phyloP scores from a whole-genome alignment of 2,888 invertebrate species.

The Temnothorax rugatulus region DNA sequence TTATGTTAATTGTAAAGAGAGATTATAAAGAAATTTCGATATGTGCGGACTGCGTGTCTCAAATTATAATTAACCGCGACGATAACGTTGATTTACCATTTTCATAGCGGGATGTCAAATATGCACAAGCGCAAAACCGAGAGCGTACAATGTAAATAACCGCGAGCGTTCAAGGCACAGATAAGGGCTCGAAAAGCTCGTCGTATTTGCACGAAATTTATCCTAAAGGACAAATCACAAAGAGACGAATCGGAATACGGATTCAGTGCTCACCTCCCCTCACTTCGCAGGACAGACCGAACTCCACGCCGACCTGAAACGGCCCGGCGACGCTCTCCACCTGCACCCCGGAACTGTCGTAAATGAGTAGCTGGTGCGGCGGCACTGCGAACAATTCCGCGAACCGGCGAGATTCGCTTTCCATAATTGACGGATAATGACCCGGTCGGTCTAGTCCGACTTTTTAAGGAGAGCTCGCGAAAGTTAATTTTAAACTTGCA shows the following conservation, averaged over 20 bases:
- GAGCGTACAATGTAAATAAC: slow-evolving; percentile 13
- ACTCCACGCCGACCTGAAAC: slow-evolving; percentile 86
- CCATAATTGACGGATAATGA: slow-evolving; percentile 37
- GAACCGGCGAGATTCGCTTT: not conserved
- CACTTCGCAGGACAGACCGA: slow-evolving; percentile 87
- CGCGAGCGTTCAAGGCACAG: not conserved
- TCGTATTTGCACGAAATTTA: slow-evolving; percentile 16
- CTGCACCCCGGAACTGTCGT: slow-evolving; percentile 87
- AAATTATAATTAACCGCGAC: slow-evolving; percentile 26
- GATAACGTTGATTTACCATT: slow-evolving; percentile 19
- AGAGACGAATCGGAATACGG: not conserved
- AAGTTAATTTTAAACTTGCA: slow-evolving; percentile 49
- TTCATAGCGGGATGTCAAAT: slow-evolving; percentile 1
- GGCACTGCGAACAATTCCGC: slow-evolving; percentile 82
- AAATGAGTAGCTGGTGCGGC: slow-evolving; percentile 86
- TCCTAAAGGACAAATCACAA: not conserved
- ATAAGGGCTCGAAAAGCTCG: not conserved
- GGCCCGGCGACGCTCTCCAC: slow-evolving; percentile 85
- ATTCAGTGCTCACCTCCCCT: slow-evolving; percentile 85
- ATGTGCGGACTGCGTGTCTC: not conserved
- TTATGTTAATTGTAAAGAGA: slow-evolving; percentile 7
- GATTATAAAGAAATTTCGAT: slow-evolving; percentile 15
- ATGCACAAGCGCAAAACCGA: not conserved
- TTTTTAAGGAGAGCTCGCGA: slow-evolving; percentile 43
- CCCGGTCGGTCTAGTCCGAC: not conserved